Conservation (phyloP, 2,888 invertebrate genomes). For the Melitaea athalia region DNA sequence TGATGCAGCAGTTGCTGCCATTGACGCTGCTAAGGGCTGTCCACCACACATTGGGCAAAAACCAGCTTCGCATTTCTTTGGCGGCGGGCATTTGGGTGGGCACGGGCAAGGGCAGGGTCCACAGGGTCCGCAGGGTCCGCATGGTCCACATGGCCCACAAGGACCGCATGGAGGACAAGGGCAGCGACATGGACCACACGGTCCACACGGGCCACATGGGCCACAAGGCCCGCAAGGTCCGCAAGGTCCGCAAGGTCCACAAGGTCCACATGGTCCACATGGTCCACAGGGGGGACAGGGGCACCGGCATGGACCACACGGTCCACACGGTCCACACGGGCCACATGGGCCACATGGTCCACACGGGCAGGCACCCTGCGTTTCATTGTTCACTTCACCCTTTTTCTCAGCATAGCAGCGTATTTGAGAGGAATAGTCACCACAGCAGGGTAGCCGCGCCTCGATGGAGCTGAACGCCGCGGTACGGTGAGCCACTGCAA, state of each 20-base stretch:
- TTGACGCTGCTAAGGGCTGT: slow-evolving; percentile 35
- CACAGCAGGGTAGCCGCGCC: slow-evolving; percentile 51
- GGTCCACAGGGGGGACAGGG: slow-evolving; percentile 44
- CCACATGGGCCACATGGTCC: slow-evolving; percentile 49
- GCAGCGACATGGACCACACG: slow-evolving; percentile 47
- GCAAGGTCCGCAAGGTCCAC: slow-evolving; percentile 43
- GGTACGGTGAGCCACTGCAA: slow-evolving; percentile 59
- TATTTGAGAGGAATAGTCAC: slow-evolving; percentile 49
- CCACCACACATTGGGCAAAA: slow-evolving; percentile 45
- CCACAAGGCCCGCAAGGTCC: slow-evolving; percentile 46
- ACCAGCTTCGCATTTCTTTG: slow-evolving; percentile 42
- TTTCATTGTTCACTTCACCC: slow-evolving; percentile 46
- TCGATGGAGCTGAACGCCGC: slow-evolving; percentile 41
- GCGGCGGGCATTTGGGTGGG: slow-evolving; percentile 46
- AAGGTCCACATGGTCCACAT: slow-evolving; percentile 47
- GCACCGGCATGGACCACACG: slow-evolving; percentile 45
- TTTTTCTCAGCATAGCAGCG: slow-evolving; percentile 51
- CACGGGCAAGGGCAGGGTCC: slow-evolving; percentile 49
- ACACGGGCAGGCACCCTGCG: slow-evolving; percentile 42
- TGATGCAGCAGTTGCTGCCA: slow-evolving; percentile 26
- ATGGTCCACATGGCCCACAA: slow-evolving; percentile 45
- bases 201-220: slow-evolving; percentile 50
- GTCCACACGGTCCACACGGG: slow-evolving; percentile 49
- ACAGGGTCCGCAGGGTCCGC: slow-evolving; percentile 46
- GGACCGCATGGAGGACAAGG: slow-evolving; percentile 50